phyloP scores from a whole-genome alignment of 2,888 invertebrate genomes.

The Cephus pulcher region DNA sequence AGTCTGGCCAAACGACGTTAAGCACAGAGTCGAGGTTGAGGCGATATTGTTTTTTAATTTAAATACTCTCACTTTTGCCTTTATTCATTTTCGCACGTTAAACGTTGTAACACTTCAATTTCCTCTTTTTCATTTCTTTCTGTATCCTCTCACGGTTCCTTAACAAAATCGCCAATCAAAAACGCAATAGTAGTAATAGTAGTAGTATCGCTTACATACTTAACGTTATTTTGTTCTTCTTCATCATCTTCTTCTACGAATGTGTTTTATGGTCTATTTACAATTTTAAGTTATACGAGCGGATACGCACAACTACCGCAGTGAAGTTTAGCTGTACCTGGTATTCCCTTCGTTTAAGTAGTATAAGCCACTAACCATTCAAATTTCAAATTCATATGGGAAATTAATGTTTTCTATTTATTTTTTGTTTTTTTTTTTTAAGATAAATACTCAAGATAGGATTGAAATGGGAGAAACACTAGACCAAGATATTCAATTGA shows the following conservation, averaged over 20 bases:
- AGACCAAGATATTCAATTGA: slow-evolving; percentile 36
- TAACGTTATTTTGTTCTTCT: slow-evolving; percentile 22
- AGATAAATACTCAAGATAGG: slow-evolving; percentile 3
- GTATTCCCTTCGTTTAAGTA: slow-evolving; percentile 20
- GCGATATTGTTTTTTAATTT: slow-evolving; percentile 33
- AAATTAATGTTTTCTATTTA: slow-evolving; percentile 20
- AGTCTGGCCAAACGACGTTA: slow-evolving; percentile 33
- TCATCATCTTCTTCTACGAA: slow-evolving; percentile 27
- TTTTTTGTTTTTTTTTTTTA: slow-evolving; percentile 17
- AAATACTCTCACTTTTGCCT: slow-evolving; percentile 35
- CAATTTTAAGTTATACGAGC: slow-evolving; percentile 45
- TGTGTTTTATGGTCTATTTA: slow-evolving; percentile 33
- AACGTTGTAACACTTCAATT: slow-evolving; percentile 41
- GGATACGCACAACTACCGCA: slow-evolving; percentile 29
- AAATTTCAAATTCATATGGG: background rate
- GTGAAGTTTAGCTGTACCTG: slow-evolving; percentile 30
- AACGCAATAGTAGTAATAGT: slow-evolving; percentile 9
- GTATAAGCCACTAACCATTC: slow-evolving; percentile 20
- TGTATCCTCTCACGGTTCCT: slow-evolving; percentile 21
- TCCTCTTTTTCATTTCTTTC: slow-evolving; percentile 30
- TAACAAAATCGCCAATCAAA: slow-evolving; percentile 36
- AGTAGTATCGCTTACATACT: slow-evolving; percentile 33
- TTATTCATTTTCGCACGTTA: slow-evolving; percentile 33
- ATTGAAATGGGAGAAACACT: slow-evolving; percentile 33
- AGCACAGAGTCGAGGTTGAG: slow-evolving; percentile 40